Evolutionary conservation across 2,888 invertebrate species (phyloP).

Genomic region (Serrognathus titanus): DNA sequence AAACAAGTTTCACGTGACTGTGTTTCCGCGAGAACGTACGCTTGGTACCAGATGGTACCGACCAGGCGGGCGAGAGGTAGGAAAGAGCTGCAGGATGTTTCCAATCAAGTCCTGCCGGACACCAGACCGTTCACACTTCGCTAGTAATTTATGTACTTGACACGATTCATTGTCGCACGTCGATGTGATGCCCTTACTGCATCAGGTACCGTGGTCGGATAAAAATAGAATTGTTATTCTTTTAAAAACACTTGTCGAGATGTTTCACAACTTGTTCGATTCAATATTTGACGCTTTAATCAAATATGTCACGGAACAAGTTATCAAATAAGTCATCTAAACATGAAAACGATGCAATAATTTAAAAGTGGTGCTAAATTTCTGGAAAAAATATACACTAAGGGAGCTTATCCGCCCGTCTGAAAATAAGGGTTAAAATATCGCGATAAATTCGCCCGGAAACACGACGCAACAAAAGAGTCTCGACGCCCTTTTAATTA

Average conservation of each 20-base stretch:
- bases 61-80: background rate
- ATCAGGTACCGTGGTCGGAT: background rate
- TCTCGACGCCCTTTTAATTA: no score
- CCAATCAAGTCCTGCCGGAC: constrained; percentile 1
- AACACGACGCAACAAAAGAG: background rate
- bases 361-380: background rate
- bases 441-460: background rate
- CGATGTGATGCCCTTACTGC: background rate
- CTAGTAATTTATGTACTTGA: background rate
- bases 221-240: no score
- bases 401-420: background rate
- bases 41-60: constrained; percentile 3
- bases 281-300: no score
- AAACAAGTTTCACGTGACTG: background rate
- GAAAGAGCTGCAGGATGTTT: constrained; percentile 1
- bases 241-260: no score
- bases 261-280: no score
- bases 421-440: background rate
- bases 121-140: constrained; percentile 1
- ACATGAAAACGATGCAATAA: no score
- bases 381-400: background rate
- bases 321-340: no score
- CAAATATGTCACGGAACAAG: no score
- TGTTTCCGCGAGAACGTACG: background rate
- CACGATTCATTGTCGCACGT: background rate